These are phyloP conservation scores for Cerastoderma edule DNA, from an alignment of 2,888 invertebrate genomes.

Conservation along the genomic window DNA sequence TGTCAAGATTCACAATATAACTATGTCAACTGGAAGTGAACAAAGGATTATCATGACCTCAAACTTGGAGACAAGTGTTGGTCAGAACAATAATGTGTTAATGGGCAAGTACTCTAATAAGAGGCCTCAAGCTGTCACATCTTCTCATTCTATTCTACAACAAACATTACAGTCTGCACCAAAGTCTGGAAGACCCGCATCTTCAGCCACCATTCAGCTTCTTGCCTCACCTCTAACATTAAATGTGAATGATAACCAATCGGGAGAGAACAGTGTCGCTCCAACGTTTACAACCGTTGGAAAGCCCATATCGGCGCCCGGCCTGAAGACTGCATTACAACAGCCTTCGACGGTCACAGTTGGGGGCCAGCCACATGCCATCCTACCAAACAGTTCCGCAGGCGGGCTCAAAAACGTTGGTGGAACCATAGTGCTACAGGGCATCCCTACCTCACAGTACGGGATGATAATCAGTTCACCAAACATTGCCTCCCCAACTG, in stretches of 20 bases:
- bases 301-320: slow-evolving; percentile 78
- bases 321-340: slow-evolving; percentile 76
- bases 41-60: slow-evolving; percentile 80
- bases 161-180: slow-evolving; percentile 58
- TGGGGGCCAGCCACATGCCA: slow-evolving; percentile 57
- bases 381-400: slow-evolving; percentile 61
- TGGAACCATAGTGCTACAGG: slow-evolving; percentile 70
- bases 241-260: slow-evolving; percentile 47
- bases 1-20: slow-evolving; percentile 82
- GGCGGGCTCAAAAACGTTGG: slow-evolving; percentile 64
- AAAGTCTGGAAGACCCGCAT: slow-evolving; percentile 52
- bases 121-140: slow-evolving; percentile 34
- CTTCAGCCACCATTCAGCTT: slow-evolving; percentile 64
- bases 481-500: slow-evolving; percentile 48
- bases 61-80: slow-evolving; percentile 78
- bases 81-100: slow-evolving; percentile 72
- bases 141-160: slow-evolving; percentile 50
- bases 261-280: slow-evolving; percentile 60
- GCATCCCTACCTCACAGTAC: slow-evolving; percentile 71
- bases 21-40: slow-evolving; percentile 78
- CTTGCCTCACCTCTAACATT: slow-evolving; percentile 47
- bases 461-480: slow-evolving; percentile 62
- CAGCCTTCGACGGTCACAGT: slow-evolving; percentile 48
- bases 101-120: slow-evolving; percentile 73
- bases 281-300: slow-evolving; percentile 76